These are phyloP conservation scores for Macrosiphum euphorbiae DNA, from an alignment of 2,888 invertebrate genomes.

Conservation along the genomic window DNA sequence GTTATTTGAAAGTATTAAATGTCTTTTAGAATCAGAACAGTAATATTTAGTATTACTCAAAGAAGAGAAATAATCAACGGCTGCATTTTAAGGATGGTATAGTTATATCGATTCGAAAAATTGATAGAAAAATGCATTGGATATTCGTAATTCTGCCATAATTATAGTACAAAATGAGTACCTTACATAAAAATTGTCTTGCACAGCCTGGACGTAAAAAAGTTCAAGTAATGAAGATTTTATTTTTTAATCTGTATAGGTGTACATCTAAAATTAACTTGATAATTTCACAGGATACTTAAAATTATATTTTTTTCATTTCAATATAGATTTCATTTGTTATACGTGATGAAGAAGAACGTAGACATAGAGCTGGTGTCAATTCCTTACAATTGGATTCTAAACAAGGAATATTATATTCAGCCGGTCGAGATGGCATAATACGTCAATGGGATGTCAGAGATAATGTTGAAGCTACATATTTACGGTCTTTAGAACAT, in stretches of 20 bases:
- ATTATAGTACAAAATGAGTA: slow-evolving; percentile 43
- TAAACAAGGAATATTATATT: slow-evolving; percentile 87
- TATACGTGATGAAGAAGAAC: slow-evolving; percentile 95
- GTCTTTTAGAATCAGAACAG: not conserved
- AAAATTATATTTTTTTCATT: not conserved
- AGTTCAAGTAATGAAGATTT: slow-evolving; percentile 71
- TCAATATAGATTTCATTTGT: slow-evolving; percentile 86
- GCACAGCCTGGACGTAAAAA: slow-evolving; percentile 73
- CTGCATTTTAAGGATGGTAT: not conserved
- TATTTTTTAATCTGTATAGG: not conserved
- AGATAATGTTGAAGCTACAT: slow-evolving; percentile 77
- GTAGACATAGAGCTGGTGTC: slow-evolving; percentile 93
- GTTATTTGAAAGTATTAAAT: not conserved
- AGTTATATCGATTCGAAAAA: not conserved
- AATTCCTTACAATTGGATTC: slow-evolving; percentile 96
- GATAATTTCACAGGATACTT: not conserved
- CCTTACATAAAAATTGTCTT: slow-evolving; percentile 62
- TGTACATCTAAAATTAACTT: not conserved
- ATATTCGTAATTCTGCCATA: not conserved
- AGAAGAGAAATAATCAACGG: not conserved
- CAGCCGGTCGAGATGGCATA: slow-evolving; percentile 97
- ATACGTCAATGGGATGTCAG: slow-evolving; percentile 89
- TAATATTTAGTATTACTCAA: not conserved
- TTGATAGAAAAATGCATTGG: slow-evolving; percentile 25
- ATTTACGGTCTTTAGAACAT: slow-evolving; percentile 98